Percentiles rank a stretch among this genome's conserved stretches.
Evolutionary conservation across 2,888 invertebrate species (phyloP).

Genomic region (Tetragonula carbonaria): DNA sequence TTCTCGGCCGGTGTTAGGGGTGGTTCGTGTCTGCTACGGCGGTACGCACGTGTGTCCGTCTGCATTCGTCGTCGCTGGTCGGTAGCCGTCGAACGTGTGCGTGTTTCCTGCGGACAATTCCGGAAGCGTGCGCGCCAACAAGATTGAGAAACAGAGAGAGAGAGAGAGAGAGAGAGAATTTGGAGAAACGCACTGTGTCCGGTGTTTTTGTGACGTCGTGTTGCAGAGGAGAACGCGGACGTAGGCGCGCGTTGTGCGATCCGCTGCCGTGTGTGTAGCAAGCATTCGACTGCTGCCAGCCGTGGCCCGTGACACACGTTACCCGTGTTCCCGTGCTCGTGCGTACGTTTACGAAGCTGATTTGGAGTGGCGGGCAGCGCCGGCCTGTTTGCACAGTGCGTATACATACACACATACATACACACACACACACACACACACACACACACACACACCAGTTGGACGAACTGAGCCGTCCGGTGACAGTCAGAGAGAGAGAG

Average conservation of each 20-base stretch:
- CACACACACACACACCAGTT: background rate
- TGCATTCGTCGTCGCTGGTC: background rate
- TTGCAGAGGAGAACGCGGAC: slow-evolving; percentile 9
- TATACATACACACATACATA: slow-evolving; percentile 24
- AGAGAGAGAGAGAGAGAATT: slow-evolving; percentile 39
- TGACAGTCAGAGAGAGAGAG: slow-evolving; percentile 5
- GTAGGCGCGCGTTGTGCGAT: slow-evolving; percentile 42
- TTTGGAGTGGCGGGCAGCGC: slow-evolving; percentile 59
- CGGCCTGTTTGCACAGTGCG: slow-evolving; percentile 23
- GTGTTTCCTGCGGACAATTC: background rate
- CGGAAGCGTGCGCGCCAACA: slow-evolving; percentile 30
- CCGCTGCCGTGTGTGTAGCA: slow-evolving; percentile 30
- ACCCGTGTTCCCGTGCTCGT: slow-evolving; percentile 17
- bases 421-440: slow-evolving; percentile 9
- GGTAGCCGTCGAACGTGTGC: background rate
- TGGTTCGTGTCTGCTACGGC: slow-evolving; percentile 35
- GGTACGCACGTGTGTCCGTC: slow-evolving; percentile 59
- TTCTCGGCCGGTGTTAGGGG: slow-evolving; percentile 57
- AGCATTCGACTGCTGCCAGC: slow-evolving; percentile 24
- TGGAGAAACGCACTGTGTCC: slow-evolving; percentile 36
- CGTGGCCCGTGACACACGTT: slow-evolving; percentile 45
- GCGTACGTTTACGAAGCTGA: slow-evolving; percentile 57
- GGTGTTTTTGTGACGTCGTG: slow-evolving; percentile 17
- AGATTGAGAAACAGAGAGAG: too few relatives aligned
- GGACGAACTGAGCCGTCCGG: slow-evolving; percentile 6